Conservation (phyloP, 1,140 invertebrate genomes). For the Oppia nitens region DNA sequence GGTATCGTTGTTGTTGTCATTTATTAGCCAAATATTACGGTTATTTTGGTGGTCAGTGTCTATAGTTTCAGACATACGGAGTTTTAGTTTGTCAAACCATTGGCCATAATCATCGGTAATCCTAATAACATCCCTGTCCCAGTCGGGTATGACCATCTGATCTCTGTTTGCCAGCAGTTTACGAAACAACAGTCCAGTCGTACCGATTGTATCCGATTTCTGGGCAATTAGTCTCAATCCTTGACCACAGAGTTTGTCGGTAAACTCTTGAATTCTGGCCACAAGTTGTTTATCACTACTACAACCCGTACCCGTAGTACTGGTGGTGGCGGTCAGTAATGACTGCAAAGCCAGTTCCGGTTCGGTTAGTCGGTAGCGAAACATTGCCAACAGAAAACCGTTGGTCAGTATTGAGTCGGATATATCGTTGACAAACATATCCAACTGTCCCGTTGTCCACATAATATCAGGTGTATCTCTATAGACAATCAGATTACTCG, state of each 20-base stretch:
- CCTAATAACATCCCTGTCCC: conserved; percentile 27
- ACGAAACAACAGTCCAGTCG: background rate
- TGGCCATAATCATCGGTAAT: conserved; percentile 28
- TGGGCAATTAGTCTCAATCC: background rate
- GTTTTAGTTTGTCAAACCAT: conserved; percentile 51
- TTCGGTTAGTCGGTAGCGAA: too few species aligned
- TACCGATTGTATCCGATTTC: background rate
- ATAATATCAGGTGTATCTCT: too few species aligned
- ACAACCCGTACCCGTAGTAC: background rate
- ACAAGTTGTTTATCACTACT: conserved; percentile 2
- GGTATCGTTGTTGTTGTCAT: too few species aligned
- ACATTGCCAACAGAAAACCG: too few species aligned
- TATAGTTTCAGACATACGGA: conserved; percentile 28
- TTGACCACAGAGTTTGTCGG: background rate
- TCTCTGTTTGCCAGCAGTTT: background rate
- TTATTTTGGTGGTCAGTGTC: conserved; percentile 28
- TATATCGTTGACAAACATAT: too few species aligned
- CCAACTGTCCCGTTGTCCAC: too few species aligned
- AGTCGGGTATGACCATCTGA: too few species aligned
- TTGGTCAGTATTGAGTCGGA: too few species aligned
- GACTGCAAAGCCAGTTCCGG: too few species aligned
- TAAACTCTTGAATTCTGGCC: background rate
- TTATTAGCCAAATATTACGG: too few species aligned
- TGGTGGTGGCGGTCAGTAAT: too few species aligned
- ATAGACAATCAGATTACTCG: background rate